Conservation (phyloP, 2,797 vertebrate species). For the Sebastes taczanowskii region DNA sequence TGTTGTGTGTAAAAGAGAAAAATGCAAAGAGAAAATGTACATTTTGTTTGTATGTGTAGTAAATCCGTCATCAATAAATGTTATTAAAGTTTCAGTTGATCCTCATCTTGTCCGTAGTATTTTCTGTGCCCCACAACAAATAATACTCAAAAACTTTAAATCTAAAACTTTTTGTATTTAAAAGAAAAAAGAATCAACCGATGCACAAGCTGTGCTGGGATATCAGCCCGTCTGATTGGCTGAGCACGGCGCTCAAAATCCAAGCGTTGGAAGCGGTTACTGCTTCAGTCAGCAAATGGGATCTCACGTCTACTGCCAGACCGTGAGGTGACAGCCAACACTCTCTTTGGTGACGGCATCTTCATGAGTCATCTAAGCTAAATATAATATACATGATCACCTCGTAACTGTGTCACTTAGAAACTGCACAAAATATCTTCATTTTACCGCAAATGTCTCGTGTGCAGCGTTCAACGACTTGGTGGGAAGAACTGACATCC, state of each 20-base stretch:
- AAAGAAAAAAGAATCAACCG: conserved; percentile 10
- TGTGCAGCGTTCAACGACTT: not conserved
- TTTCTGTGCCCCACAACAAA: not conserved
- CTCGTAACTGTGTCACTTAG: not conserved
- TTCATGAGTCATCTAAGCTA: conserved; percentile 24
- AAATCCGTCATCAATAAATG: not conserved
- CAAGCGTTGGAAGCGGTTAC: conserved; percentile 44
- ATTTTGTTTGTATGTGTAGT: not conserved
- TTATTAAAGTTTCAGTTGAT: not conserved
- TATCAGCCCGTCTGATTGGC: conserved; percentile 40
- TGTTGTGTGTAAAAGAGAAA: conserved; percentile 6
- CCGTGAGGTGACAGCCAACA: conserved; percentile 33
- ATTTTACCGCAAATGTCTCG: not conserved
- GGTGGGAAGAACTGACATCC: not conserved
- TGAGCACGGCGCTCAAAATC: conserved; percentile 16
- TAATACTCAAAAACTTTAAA: not conserved
- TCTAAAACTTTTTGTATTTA: not conserved
- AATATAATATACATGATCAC: conserved; percentile 8
- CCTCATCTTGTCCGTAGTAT: not conserved
- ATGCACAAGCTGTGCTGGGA: conserved; percentile 19
- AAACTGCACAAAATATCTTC: not conserved
- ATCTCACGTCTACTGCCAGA: conserved; percentile 47
- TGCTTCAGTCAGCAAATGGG: conserved; percentile 62
- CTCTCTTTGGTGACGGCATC: conserved; percentile 35
- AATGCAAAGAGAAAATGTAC: not conserved